Evolutionary conservation across 2,113 vertebrate genomes (phyloP).

Genomic region (Lonchura striata): DNA sequence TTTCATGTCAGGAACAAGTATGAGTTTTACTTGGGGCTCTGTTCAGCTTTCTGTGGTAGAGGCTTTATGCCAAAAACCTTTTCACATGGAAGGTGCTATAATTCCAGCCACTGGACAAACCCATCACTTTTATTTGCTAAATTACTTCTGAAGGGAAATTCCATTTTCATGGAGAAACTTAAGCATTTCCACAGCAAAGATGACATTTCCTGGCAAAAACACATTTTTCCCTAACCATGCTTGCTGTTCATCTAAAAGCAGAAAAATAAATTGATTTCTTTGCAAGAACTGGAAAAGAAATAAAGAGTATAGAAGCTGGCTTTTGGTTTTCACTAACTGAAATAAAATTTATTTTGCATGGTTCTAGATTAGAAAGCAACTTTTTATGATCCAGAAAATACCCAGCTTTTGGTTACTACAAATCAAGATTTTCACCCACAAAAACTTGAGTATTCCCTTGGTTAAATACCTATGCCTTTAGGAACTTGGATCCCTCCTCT

Average conservation of each 20-base stretch:
- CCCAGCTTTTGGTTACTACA: background rate
- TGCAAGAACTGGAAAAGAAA: background rate
- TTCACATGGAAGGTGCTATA: conserved; percentile 19
- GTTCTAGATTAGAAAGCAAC: background rate
- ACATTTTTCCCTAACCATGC: background rate
- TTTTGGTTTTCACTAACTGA: background rate
- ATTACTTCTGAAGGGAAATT: conserved; percentile 41
- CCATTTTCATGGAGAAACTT: conserved; percentile 46
- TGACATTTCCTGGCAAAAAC: conserved; percentile 35
- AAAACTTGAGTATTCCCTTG: background rate
- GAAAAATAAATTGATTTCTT: background rate
- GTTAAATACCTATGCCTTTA: background rate
- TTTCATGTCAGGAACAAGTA: conserved; percentile 12
- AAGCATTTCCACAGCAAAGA: conserved; percentile 44
- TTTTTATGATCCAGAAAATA: background rate
- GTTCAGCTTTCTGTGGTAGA: conserved; percentile 34
- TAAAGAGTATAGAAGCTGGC: background rate
- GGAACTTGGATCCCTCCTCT: background rate
- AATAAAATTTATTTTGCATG: background rate
- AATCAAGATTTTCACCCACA: background rate
- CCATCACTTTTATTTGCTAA: background rate
- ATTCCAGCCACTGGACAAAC: conserved; percentile 40
- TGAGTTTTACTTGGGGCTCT: background rate
- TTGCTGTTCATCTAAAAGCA: background rate
- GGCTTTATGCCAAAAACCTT: background rate